Percentiles rank a stretch among this genome's conserved stretches.
Evolutionary conservation across 2,113 vertebrate genomes (phyloP).

Genomic region (Podarcis muralis): DNA sequence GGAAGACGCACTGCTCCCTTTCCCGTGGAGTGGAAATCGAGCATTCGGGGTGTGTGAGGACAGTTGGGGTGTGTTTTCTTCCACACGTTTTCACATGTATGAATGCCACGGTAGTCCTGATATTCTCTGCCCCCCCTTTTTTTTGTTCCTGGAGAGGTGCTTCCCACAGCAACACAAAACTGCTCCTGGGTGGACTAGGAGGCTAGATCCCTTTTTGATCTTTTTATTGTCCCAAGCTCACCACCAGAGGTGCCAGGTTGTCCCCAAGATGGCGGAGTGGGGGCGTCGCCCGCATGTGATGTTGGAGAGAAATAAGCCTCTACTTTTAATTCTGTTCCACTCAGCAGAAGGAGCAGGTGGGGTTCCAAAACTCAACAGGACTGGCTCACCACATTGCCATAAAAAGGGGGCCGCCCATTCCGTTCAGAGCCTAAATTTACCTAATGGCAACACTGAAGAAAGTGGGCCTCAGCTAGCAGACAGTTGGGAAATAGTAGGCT

Average conservation of each 20-base stretch:
- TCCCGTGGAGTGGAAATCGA: background rate
- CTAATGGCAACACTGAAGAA: background rate
- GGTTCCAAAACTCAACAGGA: too few relatives aligned
- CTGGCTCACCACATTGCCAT: background rate
- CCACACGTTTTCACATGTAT: background rate
- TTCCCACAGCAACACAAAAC: background rate
- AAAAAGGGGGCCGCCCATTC: background rate
- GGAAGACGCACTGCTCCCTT: conserved; percentile 1
- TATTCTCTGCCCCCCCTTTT: background rate
- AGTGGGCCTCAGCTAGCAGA: background rate
- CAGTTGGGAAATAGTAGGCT: background rate
- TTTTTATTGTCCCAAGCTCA: background rate
- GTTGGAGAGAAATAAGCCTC: background rate
- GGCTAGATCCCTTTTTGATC: background rate
- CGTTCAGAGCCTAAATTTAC: background rate
- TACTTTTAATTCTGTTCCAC: background rate
- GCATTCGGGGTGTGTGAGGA: background rate
- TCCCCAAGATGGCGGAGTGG: too few relatives aligned
- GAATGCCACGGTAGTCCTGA: background rate
- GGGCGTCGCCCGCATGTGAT: too few relatives aligned
- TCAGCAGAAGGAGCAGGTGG: background rate
- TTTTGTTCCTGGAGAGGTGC: background rate
- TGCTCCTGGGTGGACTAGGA: background rate
- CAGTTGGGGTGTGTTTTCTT: background rate
- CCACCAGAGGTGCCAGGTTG: too few relatives aligned